phyloP scores from a whole-genome alignment of 2,113 vertebrate species.

The Indicator indicator region DNA sequence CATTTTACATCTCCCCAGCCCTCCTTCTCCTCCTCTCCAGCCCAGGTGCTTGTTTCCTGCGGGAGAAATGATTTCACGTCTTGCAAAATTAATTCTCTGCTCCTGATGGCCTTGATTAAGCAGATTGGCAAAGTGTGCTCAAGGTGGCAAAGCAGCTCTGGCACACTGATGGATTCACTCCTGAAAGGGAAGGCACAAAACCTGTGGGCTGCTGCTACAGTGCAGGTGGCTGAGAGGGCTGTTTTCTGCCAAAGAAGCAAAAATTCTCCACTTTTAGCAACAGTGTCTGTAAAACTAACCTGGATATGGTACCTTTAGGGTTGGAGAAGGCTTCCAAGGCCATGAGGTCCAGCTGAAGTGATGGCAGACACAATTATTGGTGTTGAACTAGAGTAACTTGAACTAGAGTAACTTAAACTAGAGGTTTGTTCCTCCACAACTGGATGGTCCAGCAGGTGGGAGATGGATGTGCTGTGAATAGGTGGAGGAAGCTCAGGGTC shows the following conservation, averaged over 20 bases:
- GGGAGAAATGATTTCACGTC: neutral
- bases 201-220: neutral
- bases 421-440: neutral
- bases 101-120: constrained; percentile 23
- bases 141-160: constrained; percentile 18
- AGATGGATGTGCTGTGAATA: neutral
- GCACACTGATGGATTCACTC: neutral
- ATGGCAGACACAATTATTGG: neutral
- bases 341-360: neutral
- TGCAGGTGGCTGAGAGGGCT: neutral
- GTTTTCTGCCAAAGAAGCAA: neutral
- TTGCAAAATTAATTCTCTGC: constrained; percentile 35
- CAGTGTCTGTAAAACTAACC: neutral
- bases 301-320: neutral
- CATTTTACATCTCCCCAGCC: neutral
- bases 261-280: neutral
- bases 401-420: too few relatives aligned
- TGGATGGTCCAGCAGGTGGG: neutral
- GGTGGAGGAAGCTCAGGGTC: neutral
- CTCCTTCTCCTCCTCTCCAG: neutral
- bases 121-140: neutral
- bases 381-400: too few relatives aligned
- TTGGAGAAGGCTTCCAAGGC: too few relatives aligned
- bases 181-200: neutral
- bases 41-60: neutral